phyloP scores from a whole-genome alignment of 2,888 invertebrate species.

The Ormyrus pomaceus region DNA sequence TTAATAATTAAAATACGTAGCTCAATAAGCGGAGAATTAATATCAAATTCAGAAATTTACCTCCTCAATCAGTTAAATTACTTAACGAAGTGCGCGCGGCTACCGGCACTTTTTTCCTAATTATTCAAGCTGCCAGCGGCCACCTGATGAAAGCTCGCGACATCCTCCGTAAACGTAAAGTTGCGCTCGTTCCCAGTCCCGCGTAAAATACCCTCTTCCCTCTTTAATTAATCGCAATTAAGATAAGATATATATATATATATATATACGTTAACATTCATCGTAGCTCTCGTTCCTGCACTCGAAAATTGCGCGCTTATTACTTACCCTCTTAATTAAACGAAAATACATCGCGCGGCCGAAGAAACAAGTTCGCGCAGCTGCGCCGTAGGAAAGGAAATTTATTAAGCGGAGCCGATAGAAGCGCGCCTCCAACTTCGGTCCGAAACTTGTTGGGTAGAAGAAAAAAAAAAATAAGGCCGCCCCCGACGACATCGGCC shows the following conservation, averaged over 20 bases:
- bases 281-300: not conserved
- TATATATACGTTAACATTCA: not conserved
- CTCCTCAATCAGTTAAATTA: no score
- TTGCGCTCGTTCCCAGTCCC: no score
- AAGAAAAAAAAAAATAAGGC: not conserved
- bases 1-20: no score
- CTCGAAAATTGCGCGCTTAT: not conserved
- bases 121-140: no score
- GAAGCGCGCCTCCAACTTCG: no score
- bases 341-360: not conserved
- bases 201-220: not conserved
- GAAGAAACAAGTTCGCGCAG: not conserved
- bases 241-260: not conserved
- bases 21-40: no score
- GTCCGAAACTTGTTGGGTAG: no score
- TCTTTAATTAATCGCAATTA: constrained; percentile 1
- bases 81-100: no score
- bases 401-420: not conserved
- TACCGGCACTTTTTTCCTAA: no score
- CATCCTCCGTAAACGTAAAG: no score
- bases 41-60: no score
- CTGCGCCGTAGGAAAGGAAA: not conserved
- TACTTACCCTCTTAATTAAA: constrained; percentile 14
- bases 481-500: not conserved
- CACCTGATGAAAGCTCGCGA: no score